Evolutionary conservation across 2,888 invertebrate species (phyloP), one percentile per base, ranked within the genome.

Genomic region (Eristalinus sepulchralis): DNA sequence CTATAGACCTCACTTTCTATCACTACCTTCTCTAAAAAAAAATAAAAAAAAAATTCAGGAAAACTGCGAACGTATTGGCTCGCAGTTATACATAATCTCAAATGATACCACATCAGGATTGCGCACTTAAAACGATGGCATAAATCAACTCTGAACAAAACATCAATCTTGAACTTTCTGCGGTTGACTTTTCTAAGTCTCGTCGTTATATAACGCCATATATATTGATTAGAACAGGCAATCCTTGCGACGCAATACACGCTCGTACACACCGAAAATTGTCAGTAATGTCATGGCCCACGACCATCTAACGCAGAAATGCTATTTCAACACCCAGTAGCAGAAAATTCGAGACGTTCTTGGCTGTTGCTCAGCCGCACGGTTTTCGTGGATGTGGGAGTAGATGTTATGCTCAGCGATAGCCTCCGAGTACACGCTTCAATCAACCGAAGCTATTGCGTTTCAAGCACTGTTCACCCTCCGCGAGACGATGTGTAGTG

Each of bases 381-480:
- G n/a, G 39, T n/a, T n/a, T 5, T 13, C 9, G 33, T 33, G 4
- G 33, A 33, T 34, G 33, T 62, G 47, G 71, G 60, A 62, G 71
- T 47, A 47, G 13, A n/a, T 20, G 17, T 4, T 36, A 36, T 11
- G 53, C 55, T 11, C 24, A 17, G 27, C 60, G 71, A 72, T 72
- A 72, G 71, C 62, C 62, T 62, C 55, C 31, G n/a, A 24, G 8
- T 55, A 33, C 13, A 27, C 24, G n/a, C 13, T 39, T 39, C 13
- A 39, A 39, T 39, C 39, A 17, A 24, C 13, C 20, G 17, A 75
- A 67, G 31, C 53, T n/a, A 55, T 77, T 77, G 70, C 62, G 70
- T 57, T 70, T 62, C 68, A 62, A 77, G 59, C 39, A 27, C 10
- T 17, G 20, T 9, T n/a, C 8, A 13, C 24, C 31, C 47, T 47